Percentiles rank a stretch among this genome's conserved stretches.
phyloP scores from a whole-genome alignment of 1,140 invertebrate species.

The Samia ricini region DNA sequence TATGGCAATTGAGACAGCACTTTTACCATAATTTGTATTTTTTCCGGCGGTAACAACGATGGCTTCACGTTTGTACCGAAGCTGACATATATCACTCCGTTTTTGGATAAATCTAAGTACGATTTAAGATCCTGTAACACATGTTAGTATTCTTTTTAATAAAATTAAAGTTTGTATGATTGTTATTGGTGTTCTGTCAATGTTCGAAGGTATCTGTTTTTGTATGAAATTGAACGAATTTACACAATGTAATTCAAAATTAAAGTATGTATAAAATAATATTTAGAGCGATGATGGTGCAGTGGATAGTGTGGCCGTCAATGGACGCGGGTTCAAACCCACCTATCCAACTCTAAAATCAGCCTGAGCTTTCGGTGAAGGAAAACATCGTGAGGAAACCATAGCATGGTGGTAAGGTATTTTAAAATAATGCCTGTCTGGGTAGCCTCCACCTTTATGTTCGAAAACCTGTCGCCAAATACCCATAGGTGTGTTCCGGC shows the following conservation, averaged over 20 bases:
- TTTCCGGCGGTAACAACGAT: conserved; percentile 49
- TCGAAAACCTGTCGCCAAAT: too few relatives aligned
- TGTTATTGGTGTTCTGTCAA: conserved; percentile 6
- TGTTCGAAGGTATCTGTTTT: background rate
- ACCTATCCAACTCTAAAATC: too few relatives aligned
- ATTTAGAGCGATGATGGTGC: too few relatives aligned
- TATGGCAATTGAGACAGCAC: conserved; percentile 12
- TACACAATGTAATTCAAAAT: background rate
- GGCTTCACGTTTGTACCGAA: conserved; percentile 74
- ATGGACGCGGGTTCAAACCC: too few relatives aligned
- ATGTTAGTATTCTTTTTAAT: conserved; percentile 19
- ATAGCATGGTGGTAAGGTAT: too few relatives aligned
- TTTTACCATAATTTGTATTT: background rate
- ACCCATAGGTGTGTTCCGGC: too few relatives aligned
- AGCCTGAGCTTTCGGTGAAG: too few relatives aligned
- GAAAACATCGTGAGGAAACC: too few relatives aligned
- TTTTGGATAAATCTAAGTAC: conserved; percentile 37
- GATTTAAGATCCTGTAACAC: conserved; percentile 31
- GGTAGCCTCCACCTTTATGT: too few relatives aligned
- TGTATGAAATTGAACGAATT: background rate
- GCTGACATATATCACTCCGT: conserved; percentile 73
- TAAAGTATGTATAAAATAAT: background rate
- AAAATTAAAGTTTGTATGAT: conserved; percentile 17
- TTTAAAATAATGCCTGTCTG: too few relatives aligned
- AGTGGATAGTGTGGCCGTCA: too few relatives aligned